A percentile compares a stretch with the other conserved stretches of the same genome.
Conservation (phyloP, 2,113 vertebrate species). For the Odontophorus gujanensis region DNA sequence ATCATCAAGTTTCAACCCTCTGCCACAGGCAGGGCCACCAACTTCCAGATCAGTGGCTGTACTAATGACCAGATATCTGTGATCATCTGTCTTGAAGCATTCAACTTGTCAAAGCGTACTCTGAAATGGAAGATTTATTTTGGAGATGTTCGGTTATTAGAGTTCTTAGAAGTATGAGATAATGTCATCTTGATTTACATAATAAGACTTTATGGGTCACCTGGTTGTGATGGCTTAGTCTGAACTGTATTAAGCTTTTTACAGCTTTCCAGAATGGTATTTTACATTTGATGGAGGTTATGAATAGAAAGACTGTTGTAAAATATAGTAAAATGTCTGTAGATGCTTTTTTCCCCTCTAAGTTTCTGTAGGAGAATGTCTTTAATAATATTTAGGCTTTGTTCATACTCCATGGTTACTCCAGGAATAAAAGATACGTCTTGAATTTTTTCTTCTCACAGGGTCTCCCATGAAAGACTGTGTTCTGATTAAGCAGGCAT, state of each 20-base stretch:
- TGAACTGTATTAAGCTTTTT: not conserved
- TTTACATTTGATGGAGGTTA: not conserved
- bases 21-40: too few species aligned
- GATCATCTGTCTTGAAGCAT: not conserved
- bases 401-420: not conserved
- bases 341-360: not conserved
- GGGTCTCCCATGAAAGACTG: slow-evolving; percentile 40
- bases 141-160: not conserved
- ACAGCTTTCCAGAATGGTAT: not conserved
- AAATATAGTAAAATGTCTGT: not conserved
- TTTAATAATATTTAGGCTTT: accelerated
- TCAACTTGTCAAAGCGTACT: not conserved
- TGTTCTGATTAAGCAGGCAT: slow-evolving; percentile 44
- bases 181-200: not conserved
- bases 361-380: not conserved
- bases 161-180: not conserved
- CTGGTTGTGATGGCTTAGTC: not conserved
- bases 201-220: not conserved
- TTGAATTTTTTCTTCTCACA: not conserved
- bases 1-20: too few species aligned
- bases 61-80: not conserved
- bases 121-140: not conserved
- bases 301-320: not conserved
- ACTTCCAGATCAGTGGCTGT: not conserved
- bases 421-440: not conserved